These are phyloP conservation scores for Drosophila jambulina DNA, from an alignment of 1,140 invertebrate genomes.

Conservation along the genomic window DNA sequence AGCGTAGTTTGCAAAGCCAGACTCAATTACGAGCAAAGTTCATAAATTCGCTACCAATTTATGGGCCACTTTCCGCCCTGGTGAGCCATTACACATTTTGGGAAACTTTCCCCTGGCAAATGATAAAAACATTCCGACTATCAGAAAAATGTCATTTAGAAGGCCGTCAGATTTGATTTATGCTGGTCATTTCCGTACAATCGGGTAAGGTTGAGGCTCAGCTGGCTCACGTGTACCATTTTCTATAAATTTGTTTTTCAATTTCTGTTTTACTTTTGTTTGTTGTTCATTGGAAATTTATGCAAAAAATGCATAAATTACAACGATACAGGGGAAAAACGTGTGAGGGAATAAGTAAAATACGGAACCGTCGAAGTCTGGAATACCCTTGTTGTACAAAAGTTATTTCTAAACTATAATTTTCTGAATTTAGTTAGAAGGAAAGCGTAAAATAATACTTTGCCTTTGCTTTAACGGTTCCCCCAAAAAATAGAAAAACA, in stretches of 20 bases:
- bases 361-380: background rate
- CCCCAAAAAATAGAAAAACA: background rate
- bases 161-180: constrained; percentile 71
- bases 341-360: background rate
- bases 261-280: constrained; percentile 45
- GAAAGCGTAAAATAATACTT: background rate
- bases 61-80: constrained; percentile 20
- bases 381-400: constrained; percentile 9
- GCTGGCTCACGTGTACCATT: constrained; percentile 24
- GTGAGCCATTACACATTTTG: constrained; percentile 26
- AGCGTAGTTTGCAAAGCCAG: constrained; percentile 22
- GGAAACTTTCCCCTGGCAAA: constrained; percentile 26
- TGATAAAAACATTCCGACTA: constrained; percentile 40
- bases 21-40: constrained; percentile 30
- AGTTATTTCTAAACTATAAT: background rate
- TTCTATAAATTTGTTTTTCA: constrained; percentile 54
- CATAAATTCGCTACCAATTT: constrained; percentile 36
- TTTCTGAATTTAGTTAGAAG: background rate
- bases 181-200: constrained; percentile 57
- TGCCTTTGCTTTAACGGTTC: background rate
- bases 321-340: constrained; percentile 13
- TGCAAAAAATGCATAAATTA: constrained; percentile 69
- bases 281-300: constrained; percentile 52
- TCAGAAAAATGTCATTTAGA: constrained; percentile 73
- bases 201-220: constrained; percentile 23